Conservation (phyloP, 2,113 vertebrate genomes). For the Pyrgilauda ruficollis region DNA sequence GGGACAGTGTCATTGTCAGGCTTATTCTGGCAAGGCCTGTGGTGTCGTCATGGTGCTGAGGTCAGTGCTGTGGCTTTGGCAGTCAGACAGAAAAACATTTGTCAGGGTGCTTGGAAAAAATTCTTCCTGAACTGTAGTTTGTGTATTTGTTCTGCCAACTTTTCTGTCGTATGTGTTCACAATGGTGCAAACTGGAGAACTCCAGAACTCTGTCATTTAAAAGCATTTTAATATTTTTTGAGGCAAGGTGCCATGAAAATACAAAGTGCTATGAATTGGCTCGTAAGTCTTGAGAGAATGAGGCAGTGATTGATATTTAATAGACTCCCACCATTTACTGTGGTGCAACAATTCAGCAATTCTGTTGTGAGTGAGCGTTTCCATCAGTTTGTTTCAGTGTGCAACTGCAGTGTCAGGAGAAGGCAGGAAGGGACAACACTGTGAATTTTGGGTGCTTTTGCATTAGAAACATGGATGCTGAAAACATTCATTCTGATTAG, state of each 20-base stretch:
- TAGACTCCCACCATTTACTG: not conserved
- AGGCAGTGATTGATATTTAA: not conserved
- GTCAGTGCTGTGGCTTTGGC: not conserved
- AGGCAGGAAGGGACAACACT: not conserved
- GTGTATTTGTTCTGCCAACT: not conserved
- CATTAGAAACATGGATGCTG: not conserved
- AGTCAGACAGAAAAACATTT: not conserved
- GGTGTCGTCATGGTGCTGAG: not conserved
- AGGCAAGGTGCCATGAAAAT: not conserved
- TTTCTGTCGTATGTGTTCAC: not conserved
- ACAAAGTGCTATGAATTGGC: not conserved
- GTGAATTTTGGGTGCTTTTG: not conserved
- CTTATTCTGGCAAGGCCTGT: not conserved
- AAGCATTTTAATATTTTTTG: not conserved
- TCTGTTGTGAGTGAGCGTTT: not conserved
- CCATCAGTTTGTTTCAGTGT: not conserved
- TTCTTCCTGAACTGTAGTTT: not conserved
- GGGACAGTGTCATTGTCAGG: too few species aligned
- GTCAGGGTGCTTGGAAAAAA: not conserved
- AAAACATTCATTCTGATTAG: not conserved
- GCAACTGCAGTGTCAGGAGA: not conserved
- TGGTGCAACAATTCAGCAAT: not conserved
- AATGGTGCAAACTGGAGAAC: not conserved
- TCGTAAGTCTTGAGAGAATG: not conserved
- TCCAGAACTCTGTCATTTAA: not conserved